Percentiles rank a stretch among this genome's conserved stretches.
phyloP scores from a whole-genome alignment of 2,888 invertebrate genomes.

The Aplocera efformata region DNA sequence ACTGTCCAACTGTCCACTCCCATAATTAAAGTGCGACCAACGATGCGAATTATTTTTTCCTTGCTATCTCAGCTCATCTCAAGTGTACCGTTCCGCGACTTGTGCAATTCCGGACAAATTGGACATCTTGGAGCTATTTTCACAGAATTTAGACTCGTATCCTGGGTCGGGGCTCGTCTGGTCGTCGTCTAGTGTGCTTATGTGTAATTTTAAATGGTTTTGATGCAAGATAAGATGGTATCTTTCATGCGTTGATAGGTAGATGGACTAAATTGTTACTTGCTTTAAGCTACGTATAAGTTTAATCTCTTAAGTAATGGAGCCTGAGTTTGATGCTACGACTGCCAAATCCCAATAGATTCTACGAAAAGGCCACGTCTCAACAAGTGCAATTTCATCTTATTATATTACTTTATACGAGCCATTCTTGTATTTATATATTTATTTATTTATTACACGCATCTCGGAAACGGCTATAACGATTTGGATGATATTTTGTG shows the following conservation, averaged over 20 bases:
- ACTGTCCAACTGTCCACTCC: conserved; percentile 15
- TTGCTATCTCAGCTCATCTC: conserved; percentile 43
- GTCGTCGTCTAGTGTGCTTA: conserved; percentile 19
- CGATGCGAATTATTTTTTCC: conserved; percentile 39
- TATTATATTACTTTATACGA: no score
- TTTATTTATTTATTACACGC: no score
- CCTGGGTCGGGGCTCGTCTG: conserved; percentile 25
- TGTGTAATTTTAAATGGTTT: conserved; percentile 5
- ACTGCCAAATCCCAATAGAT: no score
- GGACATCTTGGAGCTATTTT: conserved; percentile 13
- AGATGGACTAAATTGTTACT: background rate
- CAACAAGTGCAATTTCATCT: no score
- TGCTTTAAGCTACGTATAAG: no score
- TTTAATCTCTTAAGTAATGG: no score
- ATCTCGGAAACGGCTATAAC: no score
- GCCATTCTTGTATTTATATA: no score
- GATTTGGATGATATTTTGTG: no score
- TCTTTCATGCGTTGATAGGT: conserved; percentile 2
- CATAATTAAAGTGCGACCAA: conserved; percentile 28
- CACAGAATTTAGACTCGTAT: conserved; percentile 23
- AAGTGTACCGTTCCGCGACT: background rate
- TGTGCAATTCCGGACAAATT: conserved; percentile 1
- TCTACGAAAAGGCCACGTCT: no score
- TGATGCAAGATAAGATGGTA: conserved; percentile 7
- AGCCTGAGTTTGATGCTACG: no score